Evolutionary conservation across 2,113 vertebrate species (phyloP).

Genomic region (Paratilapia polleni): DNA sequence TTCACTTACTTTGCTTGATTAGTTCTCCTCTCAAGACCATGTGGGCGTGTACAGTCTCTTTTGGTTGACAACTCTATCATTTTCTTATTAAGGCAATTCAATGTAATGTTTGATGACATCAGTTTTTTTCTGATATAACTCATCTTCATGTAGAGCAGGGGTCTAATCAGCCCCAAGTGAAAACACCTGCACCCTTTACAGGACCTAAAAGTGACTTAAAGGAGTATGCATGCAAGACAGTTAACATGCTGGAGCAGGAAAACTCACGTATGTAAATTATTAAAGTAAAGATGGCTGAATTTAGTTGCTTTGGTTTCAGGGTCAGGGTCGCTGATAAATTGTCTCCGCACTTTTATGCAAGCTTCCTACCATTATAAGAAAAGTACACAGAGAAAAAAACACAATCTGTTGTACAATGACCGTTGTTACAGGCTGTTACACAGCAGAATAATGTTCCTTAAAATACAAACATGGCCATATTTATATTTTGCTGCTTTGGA

Average conservation of each 20-base stretch:
- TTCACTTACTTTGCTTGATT: conserved; percentile 5
- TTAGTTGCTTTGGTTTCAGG: background rate
- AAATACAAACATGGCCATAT: background rate
- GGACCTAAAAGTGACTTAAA: background rate
- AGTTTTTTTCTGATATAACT: background rate
- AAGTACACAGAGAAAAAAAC: too few relatives aligned
- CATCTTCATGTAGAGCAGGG: background rate
- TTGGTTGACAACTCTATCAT: conserved; percentile 1
- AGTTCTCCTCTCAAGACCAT: background rate
- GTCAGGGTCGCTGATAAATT: background rate
- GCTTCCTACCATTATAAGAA: background rate
- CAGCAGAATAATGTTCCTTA: background rate
- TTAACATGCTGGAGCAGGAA: background rate
- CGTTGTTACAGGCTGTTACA: too few relatives aligned
- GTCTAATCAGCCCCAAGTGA: conserved; percentile 1
- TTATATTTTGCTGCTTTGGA: background rate
- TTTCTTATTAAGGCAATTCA: background rate
- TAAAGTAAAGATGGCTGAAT: background rate
- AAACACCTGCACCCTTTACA: conserved; percentile 1
- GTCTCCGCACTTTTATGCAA: too few relatives aligned
- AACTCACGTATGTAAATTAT: too few relatives aligned
- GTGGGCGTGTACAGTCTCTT: background rate
- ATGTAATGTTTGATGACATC: background rate
- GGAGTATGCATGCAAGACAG: background rate
- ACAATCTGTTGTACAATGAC: too few relatives aligned